phyloP scores from a whole-genome alignment of 2,797 vertebrate species.

The Sitta carolinensis region DNA sequence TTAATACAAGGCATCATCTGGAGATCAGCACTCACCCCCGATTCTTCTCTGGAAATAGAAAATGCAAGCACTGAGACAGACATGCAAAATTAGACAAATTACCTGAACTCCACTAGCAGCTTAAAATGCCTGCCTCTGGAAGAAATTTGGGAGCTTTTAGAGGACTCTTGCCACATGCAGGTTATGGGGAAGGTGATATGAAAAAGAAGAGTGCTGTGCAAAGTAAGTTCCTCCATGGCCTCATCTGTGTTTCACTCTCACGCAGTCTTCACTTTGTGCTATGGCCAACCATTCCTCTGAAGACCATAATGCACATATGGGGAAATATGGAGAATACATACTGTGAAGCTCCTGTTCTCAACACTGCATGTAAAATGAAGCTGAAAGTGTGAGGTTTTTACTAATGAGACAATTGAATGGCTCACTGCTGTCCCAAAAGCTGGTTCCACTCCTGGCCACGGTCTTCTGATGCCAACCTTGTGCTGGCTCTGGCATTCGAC shows the following conservation, averaged over 20 bases:
- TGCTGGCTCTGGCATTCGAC: not conserved
- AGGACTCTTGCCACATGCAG: not conserved
- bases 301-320: not conserved
- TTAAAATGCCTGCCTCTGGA: not conserved
- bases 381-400: not conserved
- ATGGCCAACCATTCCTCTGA: not conserved
- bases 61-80: not conserved
- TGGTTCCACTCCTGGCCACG: not conserved
- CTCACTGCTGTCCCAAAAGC: slow-evolving; percentile 28
- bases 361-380: slow-evolving; percentile 17
- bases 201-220: not conserved
- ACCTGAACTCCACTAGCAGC: not conserved
- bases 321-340: not conserved
- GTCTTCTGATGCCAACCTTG: not conserved
- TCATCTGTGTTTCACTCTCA: not conserved
- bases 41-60: not conserved
- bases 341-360: not conserved
- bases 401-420: not conserved
- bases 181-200: not conserved
- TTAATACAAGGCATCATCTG: not conserved
- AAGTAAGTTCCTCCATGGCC: not conserved
- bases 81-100: not conserved
- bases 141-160: not conserved
- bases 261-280: not conserved
- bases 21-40: not conserved